phyloP scores from a whole-genome alignment of 2,888 invertebrate genomes.

The Chromoteleia sp. region DNA sequence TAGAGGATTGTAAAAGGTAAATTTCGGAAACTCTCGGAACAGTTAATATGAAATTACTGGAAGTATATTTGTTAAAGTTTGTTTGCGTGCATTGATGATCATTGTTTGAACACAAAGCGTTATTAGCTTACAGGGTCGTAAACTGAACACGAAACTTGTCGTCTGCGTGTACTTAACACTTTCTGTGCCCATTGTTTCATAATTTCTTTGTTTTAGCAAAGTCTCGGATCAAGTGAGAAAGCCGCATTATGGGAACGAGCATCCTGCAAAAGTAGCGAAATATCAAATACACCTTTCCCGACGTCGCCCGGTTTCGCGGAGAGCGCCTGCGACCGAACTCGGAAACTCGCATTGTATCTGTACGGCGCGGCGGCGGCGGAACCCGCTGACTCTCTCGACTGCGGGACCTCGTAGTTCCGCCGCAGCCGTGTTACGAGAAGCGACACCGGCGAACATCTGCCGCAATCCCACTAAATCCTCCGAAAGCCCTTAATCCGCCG shows the following conservation, averaged over 20 bases:
- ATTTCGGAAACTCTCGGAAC: too few species aligned
- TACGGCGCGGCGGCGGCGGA: conserved; percentile 75
- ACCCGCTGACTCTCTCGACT: conserved; percentile 74
- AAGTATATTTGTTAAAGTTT: neutral
- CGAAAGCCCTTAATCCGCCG: conserved; percentile 77
- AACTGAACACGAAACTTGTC: conserved; percentile 52
- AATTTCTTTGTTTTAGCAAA: conserved; percentile 66
- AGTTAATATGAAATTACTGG: too few species aligned
- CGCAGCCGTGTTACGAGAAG: conserved; percentile 46
- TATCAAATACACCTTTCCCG: conserved; percentile 81
- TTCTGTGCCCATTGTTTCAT: conserved; percentile 64
- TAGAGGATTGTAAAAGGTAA: too few species aligned
- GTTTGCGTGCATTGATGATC: conserved; percentile 3
- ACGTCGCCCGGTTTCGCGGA: conserved; percentile 77
- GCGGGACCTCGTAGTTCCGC: conserved; percentile 50
- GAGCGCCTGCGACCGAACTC: conserved; percentile 79
- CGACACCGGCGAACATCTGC: conserved; percentile 79
- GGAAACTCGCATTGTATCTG: conserved; percentile 80
- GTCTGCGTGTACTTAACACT: conserved; percentile 46
- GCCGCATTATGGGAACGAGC: conserved; percentile 51
- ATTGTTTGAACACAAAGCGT: conserved; percentile 36
- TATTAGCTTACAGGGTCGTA: conserved; percentile 39
- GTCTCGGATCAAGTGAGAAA: conserved; percentile 61
- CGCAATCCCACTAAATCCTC: conserved; percentile 79
- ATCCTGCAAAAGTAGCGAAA: conserved; percentile 77